These are phyloP conservation scores for Camelus dromedarius DNA, from an alignment of 2,113 vertebrate genomes.

Conservation along the genomic window DNA sequence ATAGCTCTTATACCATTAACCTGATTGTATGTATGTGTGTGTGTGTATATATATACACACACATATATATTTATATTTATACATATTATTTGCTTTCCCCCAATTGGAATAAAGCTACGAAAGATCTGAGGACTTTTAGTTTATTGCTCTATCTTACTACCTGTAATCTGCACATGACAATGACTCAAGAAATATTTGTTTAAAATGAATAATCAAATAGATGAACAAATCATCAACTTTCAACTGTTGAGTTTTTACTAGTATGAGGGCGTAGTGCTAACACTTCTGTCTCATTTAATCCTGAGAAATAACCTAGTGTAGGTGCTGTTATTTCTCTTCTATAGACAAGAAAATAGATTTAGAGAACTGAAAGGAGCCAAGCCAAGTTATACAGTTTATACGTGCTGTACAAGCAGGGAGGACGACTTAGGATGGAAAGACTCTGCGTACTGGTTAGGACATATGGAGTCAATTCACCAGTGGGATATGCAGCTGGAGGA, in stretches of 20 bases:
- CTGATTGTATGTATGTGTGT: background rate
- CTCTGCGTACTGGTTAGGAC: background rate
- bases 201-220: background rate
- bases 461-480: background rate
- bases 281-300: background rate
- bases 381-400: background rate
- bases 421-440: background rate
- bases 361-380: background rate
- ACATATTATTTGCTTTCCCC: background rate
- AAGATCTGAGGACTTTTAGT: background rate
- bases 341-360: background rate
- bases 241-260: background rate
- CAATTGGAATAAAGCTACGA: background rate
- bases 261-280: background rate
- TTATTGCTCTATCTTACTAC: background rate
- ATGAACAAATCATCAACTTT: background rate
- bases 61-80: background rate
- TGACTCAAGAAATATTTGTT: background rate
- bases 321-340: background rate
- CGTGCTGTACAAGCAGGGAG: background rate
- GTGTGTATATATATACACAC: too few relatives aligned
- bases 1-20: background rate
- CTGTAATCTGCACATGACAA: background rate
- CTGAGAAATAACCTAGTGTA: background rate
- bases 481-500: background rate